phyloP scores from a whole-genome alignment of 2,888 invertebrate species.

The Drosophila kuntzei region DNA sequence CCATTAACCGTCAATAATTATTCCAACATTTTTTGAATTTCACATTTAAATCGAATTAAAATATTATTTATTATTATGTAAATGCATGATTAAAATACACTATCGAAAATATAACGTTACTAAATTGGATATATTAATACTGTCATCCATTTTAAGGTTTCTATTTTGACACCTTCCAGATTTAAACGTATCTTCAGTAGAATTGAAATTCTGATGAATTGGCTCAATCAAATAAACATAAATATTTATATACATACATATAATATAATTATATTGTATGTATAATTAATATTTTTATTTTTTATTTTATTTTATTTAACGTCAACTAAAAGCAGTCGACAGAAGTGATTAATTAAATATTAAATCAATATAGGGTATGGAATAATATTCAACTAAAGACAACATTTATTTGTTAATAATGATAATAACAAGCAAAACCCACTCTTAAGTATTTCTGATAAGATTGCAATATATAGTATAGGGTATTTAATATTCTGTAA shows the following conservation, averaged over 20 bases:
- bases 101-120: not conserved
- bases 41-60: not conserved
- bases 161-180: not conserved
- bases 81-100: not conserved
- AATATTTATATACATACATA: no score
- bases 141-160: not conserved
- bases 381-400: no score
- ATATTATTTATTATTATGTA: not conserved
- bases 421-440: not conserved
- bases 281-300: no score
- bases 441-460: slow-evolving; percentile 6
- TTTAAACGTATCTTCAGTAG: not conserved
- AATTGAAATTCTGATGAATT: not conserved
- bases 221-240: not conserved
- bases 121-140: not conserved
- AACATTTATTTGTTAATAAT: not conserved
- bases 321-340: no score
- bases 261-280: no score
- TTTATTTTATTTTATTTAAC: no score
- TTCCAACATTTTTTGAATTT: slow-evolving; percentile 9
- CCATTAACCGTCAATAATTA: not conserved
- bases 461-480: not conserved
- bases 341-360: no score
- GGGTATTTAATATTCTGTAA: not conserved
- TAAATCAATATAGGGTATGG: not conserved